Conservation (phyloP, 2,888 invertebrate species). For the Exocentrus adspersus region DNA sequence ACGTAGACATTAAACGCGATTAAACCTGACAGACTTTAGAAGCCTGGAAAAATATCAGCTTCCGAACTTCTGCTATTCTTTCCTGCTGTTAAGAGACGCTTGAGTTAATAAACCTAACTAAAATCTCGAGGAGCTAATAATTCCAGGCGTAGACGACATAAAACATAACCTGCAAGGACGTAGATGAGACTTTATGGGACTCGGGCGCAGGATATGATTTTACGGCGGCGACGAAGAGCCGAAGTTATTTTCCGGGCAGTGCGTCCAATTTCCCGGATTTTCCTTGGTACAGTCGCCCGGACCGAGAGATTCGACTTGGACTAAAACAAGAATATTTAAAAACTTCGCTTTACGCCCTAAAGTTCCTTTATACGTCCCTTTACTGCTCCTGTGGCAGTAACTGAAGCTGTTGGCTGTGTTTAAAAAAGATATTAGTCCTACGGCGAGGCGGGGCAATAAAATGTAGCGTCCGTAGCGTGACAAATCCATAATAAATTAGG, state of each 20-base stretch:
- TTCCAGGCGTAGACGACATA: constrained; percentile 19
- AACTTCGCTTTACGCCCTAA: no score
- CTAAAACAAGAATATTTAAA: no score
- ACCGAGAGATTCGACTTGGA: no score
- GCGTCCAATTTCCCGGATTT: constrained; percentile 40
- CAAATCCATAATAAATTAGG: constrained; percentile 34
- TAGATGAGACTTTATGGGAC: constrained; percentile 38
- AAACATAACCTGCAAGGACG: constrained; percentile 38
- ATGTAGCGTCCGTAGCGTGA: constrained; percentile 23
- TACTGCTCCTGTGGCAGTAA: no score
- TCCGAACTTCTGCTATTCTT: no score
- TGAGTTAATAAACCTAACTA: constrained; percentile 8
- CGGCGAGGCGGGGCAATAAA: constrained; percentile 14
- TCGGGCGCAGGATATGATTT: constrained; percentile 31
- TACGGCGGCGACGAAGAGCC: constrained; percentile 31
- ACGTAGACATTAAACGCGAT: no score
- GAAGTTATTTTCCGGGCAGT: constrained; percentile 39
- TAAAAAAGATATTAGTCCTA: no score
- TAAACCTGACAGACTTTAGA: no score
- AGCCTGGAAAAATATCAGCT: background rate
- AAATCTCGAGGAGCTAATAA: background rate
- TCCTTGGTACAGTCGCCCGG: background rate
- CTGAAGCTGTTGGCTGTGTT: no score
- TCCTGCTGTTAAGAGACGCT: no score
- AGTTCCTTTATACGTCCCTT: no score